A percentile compares a stretch with the other conserved stretches of the same genome.
Conservation (phyloP, 2,113 vertebrate species). For the Machaerirhynchus nigripectus region DNA sequence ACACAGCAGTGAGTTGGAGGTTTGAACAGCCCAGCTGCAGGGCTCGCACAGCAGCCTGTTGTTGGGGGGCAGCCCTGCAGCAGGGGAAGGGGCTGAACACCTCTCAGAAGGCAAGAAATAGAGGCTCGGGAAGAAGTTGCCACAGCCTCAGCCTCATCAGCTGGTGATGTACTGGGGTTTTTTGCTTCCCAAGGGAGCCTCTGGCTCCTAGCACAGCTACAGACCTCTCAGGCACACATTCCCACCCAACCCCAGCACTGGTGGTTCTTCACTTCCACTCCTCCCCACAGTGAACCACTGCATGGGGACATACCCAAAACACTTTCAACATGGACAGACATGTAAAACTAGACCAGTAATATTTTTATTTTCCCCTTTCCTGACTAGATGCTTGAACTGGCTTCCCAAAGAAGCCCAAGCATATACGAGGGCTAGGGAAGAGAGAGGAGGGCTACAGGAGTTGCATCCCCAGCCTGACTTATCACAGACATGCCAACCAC, state of each 20-base stretch:
- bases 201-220: background rate
- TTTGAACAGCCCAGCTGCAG: background rate
- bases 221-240: background rate
- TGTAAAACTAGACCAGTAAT: background rate
- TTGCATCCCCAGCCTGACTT: background rate
- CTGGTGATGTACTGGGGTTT: background rate
- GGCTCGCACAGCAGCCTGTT: background rate
- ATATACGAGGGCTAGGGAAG: background rate
- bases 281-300: background rate
- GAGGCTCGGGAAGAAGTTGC: background rate
- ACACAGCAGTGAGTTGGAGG: background rate
- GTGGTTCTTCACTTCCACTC: background rate
- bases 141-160: background rate
- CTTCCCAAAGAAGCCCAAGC: background rate
- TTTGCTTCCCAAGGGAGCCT: background rate
- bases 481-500: rapidly evolving
- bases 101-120: background rate
- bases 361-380: background rate
- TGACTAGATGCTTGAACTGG: background rate
- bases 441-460: background rate
- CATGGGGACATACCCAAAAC: background rate
- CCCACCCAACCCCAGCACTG: background rate
- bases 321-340: background rate
- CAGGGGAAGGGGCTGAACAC: background rate
- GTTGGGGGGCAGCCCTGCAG: background rate